Percentiles rank a stretch among this genome's conserved stretches.
These are phyloP conservation scores for Anolis apletophallus DNA, from an alignment of 2,797 vertebrate species.

Conservation along the genomic window DNA sequence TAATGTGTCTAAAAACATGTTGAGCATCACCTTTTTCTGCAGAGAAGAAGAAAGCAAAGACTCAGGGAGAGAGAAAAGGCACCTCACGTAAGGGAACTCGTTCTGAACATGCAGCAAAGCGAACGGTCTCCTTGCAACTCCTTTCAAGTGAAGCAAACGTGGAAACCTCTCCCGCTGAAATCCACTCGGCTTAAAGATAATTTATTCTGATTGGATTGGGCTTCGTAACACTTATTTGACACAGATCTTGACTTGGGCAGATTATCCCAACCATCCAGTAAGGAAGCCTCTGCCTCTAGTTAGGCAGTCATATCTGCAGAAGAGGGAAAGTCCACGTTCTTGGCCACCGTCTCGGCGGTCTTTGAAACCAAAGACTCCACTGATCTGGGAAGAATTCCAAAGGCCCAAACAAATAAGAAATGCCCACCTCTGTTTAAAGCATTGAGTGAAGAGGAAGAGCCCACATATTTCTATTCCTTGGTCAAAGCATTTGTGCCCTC, in stretches of 20 bases:
- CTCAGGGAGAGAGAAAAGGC: conserved; percentile 12
- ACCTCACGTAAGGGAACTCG: background rate
- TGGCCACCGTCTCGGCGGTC: background rate
- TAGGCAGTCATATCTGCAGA: background rate
- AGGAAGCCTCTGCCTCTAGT: background rate
- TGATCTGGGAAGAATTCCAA: no score
- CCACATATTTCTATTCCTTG: no score
- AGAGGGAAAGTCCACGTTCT: background rate
- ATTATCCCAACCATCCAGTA: background rate
- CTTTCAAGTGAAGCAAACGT: background rate
- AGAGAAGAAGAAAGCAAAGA: conserved; percentile 63
- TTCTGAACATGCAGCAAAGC: background rate
- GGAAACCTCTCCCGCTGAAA: background rate
- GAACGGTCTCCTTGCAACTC: background rate
- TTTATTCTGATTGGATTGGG: background rate
- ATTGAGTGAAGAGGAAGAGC: no score
- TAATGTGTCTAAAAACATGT: conserved; percentile 94
- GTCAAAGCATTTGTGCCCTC: no score
- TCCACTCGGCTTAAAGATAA: background rate
- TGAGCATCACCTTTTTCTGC: conserved; percentile 95
- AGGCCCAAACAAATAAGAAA: no score
- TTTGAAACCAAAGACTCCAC: background rate
- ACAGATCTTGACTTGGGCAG: background rate
- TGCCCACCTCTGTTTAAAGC: no score
- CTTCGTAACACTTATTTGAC: background rate